A percentile compares a stretch with the other conserved stretches of the same genome.
These are phyloP conservation scores for Brachionus manjavacas DNA, from an alignment of 1,140 invertebrate genomes.

Conservation along the genomic window DNA sequence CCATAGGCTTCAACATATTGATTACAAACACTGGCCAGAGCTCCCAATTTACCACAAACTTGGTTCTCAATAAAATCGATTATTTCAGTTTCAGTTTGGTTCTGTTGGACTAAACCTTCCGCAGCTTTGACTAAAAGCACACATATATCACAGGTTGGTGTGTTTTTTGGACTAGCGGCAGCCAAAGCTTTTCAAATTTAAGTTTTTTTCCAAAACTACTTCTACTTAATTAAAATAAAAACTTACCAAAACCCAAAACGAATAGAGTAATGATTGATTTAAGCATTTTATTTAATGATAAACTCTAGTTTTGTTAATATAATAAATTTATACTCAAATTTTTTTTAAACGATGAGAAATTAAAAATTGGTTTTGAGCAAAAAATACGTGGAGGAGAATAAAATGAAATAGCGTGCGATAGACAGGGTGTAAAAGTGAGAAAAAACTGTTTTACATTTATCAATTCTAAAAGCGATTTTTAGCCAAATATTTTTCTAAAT, in stretches of 20 bases:
- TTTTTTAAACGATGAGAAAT: neutral
- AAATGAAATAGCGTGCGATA: neutral
- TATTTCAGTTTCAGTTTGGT: constrained; percentile 26
- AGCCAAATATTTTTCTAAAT: no score
- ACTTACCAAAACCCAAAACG: neutral
- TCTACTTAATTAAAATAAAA: neutral
- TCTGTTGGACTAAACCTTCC: neutral
- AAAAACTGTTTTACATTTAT: neutral
- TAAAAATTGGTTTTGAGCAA: neutral
- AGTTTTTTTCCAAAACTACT: no score
- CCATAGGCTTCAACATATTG: constrained; percentile 34
- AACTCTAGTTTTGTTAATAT: neutral
- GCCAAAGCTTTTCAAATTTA: neutral
- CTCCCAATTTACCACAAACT: constrained; percentile 33
- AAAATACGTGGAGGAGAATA: neutral
- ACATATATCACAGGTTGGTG: constrained; percentile 12
- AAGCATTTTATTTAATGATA: neutral
- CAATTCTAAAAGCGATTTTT: neutral
- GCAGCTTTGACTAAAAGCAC: neutral
- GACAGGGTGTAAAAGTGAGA: neutral
- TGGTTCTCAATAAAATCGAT: neutral
- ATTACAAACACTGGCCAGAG: neutral
- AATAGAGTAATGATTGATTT: neutral
- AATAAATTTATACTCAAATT: neutral
- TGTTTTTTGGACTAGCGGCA: neutral